These are phyloP conservation scores for Furcifer pardalis DNA, from an alignment of 2,797 vertebrate species.

Conservation along the genomic window DNA sequence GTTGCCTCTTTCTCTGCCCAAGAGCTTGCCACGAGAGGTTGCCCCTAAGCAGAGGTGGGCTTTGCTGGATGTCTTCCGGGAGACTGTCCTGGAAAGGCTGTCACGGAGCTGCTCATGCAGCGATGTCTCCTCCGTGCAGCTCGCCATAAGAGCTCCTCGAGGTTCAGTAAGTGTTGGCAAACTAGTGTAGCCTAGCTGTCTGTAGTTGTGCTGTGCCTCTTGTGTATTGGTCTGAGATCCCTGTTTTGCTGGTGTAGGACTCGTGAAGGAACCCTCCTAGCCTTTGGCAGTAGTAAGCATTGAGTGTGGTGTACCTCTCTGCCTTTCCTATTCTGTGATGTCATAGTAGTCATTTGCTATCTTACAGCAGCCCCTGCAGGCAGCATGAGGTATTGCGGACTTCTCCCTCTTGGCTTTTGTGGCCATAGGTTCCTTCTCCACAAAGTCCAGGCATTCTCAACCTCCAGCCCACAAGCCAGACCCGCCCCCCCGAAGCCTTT, in stretches of 20 bases:
- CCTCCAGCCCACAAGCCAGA: too few species aligned
- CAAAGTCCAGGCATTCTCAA: too few species aligned
- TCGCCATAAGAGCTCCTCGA: conserved; percentile 66
- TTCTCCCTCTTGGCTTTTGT: neutral
- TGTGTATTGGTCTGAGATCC: neutral
- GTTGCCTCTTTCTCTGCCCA: conserved; percentile 66
- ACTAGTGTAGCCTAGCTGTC: conserved; percentile 50
- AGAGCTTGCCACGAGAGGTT: conserved; percentile 68
- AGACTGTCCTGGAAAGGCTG: conserved; percentile 80
- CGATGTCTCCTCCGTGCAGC: conserved; percentile 76
- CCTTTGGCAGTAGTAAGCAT: conserved; percentile 35
- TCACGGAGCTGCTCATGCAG: conserved; percentile 83
- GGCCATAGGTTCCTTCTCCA: neutral
- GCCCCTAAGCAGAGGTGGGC: conserved; percentile 80
- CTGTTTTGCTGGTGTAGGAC: neutral
- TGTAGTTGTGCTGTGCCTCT: conserved; percentile 14
- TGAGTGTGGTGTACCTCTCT: neutral
- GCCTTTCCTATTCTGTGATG: neutral
- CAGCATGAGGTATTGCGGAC: neutral
- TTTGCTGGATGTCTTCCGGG: conserved; percentile 85
- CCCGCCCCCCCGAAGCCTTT: too few species aligned
- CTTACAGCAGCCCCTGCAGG: rapidly evolving
- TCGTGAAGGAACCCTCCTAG: neutral
- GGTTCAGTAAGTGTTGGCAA: conserved; percentile 79
- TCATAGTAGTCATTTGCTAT: neutral